Percentiles rank a stretch among this genome's conserved stretches.
Conservation (phyloP, 2,797 vertebrate species). For the Hippoglossus hippoglossus region DNA sequence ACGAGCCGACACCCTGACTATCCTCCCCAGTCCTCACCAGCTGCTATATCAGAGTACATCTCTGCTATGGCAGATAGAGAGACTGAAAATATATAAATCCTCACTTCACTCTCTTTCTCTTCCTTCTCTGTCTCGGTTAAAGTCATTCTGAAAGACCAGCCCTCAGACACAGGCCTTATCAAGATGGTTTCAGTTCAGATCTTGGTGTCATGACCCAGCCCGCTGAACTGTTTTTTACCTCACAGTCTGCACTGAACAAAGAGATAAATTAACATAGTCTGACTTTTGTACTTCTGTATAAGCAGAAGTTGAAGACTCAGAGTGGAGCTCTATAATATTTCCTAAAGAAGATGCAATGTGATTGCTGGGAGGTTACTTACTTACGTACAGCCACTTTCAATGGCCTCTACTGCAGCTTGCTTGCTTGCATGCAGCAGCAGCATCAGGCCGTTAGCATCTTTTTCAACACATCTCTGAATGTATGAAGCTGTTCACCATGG, state of each 20-base stretch:
- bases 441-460: no score
- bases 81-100: slow-evolving; percentile 20
- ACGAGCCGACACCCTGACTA: no score
- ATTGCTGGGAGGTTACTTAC: no score
- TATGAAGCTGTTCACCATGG: no score
- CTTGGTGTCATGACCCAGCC: slow-evolving; percentile 4
- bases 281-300: neutral
- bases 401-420: no score
- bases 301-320: neutral
- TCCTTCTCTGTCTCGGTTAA: slow-evolving; percentile 24
- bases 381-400: no score
- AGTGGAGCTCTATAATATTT: neutral
- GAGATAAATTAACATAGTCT: slow-evolving; percentile 1
- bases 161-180: no score
- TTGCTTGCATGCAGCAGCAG: no score
- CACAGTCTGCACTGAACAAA: slow-evolving; percentile 1
- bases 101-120: slow-evolving; percentile 23
- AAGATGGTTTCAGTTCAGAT: slow-evolving; percentile 5
- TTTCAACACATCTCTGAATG: no score
- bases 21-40: neutral
- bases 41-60: slow-evolving; percentile 7
- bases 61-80: slow-evolving; percentile 3
- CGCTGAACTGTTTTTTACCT: slow-evolving; percentile 21
- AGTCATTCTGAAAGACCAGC: slow-evolving; percentile 5
- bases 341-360: no score